A percentile compares a stretch with the other conserved stretches of the same genome.
Conservation (phyloP, 2,797 vertebrate genomes). For the Tapera naevia region DNA sequence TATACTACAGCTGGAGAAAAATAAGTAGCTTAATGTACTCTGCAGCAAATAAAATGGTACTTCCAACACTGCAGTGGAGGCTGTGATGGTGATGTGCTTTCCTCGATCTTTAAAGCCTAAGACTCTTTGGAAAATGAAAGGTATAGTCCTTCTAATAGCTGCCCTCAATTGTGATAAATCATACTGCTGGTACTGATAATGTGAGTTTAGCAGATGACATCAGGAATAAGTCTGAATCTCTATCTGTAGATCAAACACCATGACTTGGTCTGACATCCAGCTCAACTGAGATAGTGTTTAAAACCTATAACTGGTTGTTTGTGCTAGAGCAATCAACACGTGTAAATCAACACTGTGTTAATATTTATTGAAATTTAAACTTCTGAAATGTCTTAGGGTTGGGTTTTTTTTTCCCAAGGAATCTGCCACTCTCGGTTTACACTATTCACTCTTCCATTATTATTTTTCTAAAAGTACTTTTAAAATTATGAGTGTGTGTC, state of each 20-base stretch:
- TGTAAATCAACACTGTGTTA: fast-evolving
- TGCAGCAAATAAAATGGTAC: background rate
- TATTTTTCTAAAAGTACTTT: background rate
- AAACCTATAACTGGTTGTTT: background rate
- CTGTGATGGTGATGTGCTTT: background rate
- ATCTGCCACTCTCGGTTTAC: background rate
- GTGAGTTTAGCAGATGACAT: background rate
- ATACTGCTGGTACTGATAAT: background rate
- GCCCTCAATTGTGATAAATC: background rate
- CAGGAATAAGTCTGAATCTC: background rate
- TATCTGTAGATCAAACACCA: background rate
- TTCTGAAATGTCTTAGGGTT: background rate
- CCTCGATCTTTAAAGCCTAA: background rate
- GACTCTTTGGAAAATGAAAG: background rate
- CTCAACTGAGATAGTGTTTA: background rate
- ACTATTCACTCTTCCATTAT: background rate
- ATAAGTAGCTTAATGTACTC: background rate
- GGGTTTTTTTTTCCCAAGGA: conserved; percentile 12
- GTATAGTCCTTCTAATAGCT: background rate
- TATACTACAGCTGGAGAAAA: background rate
- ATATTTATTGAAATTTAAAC: background rate
- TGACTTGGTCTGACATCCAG: background rate
- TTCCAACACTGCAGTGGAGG: background rate
- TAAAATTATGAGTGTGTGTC: background rate
- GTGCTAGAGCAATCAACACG: background rate